Evolutionary conservation across 2,113 vertebrate genomes (phyloP).

Genomic region (Rattus rattus): DNA sequence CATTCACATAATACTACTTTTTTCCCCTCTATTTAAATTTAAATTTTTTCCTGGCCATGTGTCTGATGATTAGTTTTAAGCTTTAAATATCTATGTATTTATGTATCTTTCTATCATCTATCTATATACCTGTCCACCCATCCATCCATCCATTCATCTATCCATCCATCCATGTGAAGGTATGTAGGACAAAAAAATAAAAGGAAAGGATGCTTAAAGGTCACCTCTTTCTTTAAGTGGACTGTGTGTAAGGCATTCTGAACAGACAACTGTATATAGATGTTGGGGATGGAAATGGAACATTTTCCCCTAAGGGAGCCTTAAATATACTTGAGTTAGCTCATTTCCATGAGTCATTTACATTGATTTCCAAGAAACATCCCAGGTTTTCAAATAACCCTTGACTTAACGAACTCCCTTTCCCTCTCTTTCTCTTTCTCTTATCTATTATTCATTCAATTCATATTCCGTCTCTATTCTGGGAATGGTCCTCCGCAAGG

Average conservation of each 20-base stretch:
- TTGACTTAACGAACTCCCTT: conserved; percentile 52
- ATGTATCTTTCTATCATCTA: background rate
- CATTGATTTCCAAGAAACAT: conserved; percentile 64
- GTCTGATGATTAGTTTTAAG: no score
- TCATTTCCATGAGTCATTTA: conserved; percentile 73
- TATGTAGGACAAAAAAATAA: background rate
- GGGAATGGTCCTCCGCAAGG: conserved; percentile 10
- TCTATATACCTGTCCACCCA: background rate
- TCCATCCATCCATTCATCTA: background rate
- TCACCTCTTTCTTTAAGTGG: conserved; percentile 37
- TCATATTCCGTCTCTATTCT: conserved; percentile 10
- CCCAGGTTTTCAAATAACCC: conserved; percentile 39
- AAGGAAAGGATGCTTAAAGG: conserved; percentile 21
- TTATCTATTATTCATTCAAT: conserved; percentile 59
- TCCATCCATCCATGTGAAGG: background rate
- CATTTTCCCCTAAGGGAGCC: background rate
- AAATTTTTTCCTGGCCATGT: background rate
- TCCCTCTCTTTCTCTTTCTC: background rate
- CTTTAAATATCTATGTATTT: background rate
- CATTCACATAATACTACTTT: background rate
- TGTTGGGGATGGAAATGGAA: conserved; percentile 56
- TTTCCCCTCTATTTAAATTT: conserved; percentile 19
- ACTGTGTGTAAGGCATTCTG: conserved; percentile 11
- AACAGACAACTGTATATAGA: conserved; percentile 60
- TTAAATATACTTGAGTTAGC: conserved; percentile 58